phyloP scores from a whole-genome alignment of 2,888 invertebrate genomes.

The Cactoblastis cactorum region DNA sequence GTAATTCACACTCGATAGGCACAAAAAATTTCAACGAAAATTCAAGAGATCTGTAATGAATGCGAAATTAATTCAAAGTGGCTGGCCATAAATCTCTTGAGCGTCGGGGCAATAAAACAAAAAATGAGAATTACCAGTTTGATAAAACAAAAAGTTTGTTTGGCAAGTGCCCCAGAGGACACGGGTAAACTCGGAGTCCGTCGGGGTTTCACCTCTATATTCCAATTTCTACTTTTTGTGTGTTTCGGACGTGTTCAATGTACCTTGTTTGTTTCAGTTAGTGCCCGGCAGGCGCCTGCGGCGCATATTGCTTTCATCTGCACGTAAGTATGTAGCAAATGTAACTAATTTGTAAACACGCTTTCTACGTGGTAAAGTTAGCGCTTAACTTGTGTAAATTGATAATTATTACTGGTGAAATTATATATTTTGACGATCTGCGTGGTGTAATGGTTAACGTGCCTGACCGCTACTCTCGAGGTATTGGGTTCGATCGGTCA shows the following conservation, averaged over 20 bases:
- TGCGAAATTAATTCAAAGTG: conserved; percentile 75
- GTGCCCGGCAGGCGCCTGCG: not conserved
- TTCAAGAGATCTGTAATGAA: conserved; percentile 68
- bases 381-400: too few species aligned
- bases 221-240: conserved; percentile 45
- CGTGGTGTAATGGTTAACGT: too few species aligned
- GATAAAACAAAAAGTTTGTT: conserved; percentile 74
- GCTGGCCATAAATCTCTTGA: conserved; percentile 67
- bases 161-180: conserved; percentile 62
- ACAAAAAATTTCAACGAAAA: conserved; percentile 52
- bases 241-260: conserved; percentile 33
- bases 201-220: conserved; percentile 38
- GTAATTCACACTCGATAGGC: conserved; percentile 51
- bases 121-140: conserved; percentile 73
- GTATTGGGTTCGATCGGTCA: too few species aligned
- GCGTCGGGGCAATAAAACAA: conserved; percentile 71
- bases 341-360: too few species aligned
- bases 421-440: too few species aligned
- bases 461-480: too few species aligned
- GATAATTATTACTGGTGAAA: too few species aligned
- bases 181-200: conserved; percentile 36
- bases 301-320: not conserved
- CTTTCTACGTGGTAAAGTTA: too few species aligned
- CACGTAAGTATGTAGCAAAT: too few species aligned
- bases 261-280: conserved; percentile 26